Percentiles rank a stretch among this genome's conserved stretches.
These are phyloP conservation scores for Heliconius hermathena DNA, from an alignment of 1,140 invertebrate species.

Conservation along the genomic window DNA sequence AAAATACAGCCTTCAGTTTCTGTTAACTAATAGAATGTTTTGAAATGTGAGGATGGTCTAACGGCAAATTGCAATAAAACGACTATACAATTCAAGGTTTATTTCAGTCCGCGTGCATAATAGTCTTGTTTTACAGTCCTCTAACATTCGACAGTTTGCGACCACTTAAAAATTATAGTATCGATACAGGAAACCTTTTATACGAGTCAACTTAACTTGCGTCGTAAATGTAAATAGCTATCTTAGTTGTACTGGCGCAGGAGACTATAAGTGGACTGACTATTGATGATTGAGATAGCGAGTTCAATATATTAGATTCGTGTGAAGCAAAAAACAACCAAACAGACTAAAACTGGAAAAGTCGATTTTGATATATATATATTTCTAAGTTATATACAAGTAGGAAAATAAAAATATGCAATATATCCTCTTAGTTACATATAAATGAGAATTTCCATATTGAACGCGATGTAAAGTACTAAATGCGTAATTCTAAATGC, in stretches of 20 bases:
- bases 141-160: slow-evolving; percentile 1
- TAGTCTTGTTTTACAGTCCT: slow-evolving; percentile 12
- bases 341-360: too few relatives aligned
- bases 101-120: slow-evolving; percentile 5
- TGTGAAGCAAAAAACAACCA: not conserved
- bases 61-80: slow-evolving; percentile 11
- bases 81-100: not conserved
- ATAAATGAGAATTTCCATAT: slow-evolving; percentile 8
- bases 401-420: not conserved
- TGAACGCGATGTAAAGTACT: slow-evolving; percentile 3
- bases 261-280: not conserved
- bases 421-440: not conserved
- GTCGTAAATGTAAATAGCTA: not conserved
- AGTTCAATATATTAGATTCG: not conserved
- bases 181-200: slow-evolving; percentile 6
- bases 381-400: not conserved
- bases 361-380: not conserved
- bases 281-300: not conserved
- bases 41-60: slow-evolving; percentile 4
- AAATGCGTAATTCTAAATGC: slow-evolving; percentile 15
- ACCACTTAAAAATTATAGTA: slow-evolving; percentile 15
- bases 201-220: slow-evolving; percentile 9
- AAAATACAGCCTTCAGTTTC: not conserved
- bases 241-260: not conserved
- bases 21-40: not conserved